These are phyloP conservation scores for Actinopyga echinites DNA, from an alignment of 53 echinoderm and acorn worm species.

Conservation along the genomic window DNA sequence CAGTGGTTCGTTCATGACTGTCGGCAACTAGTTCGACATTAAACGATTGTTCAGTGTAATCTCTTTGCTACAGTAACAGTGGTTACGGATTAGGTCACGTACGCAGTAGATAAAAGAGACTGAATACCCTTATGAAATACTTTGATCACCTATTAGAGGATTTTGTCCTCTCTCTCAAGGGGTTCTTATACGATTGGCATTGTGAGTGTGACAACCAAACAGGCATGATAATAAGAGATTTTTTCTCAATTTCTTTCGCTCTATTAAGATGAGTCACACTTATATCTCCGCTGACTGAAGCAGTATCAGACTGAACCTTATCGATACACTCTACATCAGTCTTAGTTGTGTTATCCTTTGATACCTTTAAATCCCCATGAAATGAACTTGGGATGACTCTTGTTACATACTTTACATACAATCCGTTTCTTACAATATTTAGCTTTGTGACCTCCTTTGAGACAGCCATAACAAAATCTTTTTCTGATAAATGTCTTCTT, in stretches of 20 bases:
- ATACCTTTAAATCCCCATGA: slow-evolving; percentile 17
- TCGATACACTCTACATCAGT: slow-evolving; percentile 31
- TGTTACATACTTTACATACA: slow-evolving; percentile 51
- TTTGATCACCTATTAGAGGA: no score
- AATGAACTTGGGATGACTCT: slow-evolving; percentile 51
- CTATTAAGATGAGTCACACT: background rate
- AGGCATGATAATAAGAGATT: slow-evolving; percentile 26
- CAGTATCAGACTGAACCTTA: background rate
- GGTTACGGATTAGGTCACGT: no score
- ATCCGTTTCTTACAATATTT: slow-evolving; percentile 31
- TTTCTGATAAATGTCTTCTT: slow-evolving; percentile 9
- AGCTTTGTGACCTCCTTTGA: slow-evolving; percentile 56
- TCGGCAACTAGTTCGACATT: no score
- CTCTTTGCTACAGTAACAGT: no score
- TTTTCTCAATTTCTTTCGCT: background rate
- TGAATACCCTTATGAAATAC: no score
- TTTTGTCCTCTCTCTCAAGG: no score
- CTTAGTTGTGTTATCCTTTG: no score
- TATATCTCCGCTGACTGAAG: background rate
- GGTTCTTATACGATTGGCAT: no score
- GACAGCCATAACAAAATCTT: slow-evolving; percentile 57
- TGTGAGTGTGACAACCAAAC: slow-evolving; percentile 21
- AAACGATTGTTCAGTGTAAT: no score
- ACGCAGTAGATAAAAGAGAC: no score
- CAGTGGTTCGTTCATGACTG: no score